phyloP scores from a whole-genome alignment of 53 echinoderm and acorn worm genomes.

The Holothuria scabra region DNA sequence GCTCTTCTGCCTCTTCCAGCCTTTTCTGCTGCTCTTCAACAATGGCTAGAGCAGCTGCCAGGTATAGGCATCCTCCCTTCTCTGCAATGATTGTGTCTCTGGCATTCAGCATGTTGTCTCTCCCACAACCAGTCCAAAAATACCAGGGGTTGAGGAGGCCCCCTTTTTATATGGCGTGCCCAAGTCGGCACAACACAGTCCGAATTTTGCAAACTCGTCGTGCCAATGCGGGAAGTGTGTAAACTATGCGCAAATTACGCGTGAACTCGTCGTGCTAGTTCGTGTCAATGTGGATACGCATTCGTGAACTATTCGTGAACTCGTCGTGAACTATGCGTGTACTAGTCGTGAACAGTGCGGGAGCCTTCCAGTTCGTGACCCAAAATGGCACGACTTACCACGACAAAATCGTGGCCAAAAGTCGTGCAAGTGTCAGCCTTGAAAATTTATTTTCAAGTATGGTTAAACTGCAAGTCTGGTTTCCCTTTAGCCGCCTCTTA shows the following conservation, averaged over 20 bases:
- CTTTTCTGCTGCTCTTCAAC: constrained; percentile 59
- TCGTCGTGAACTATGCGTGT: constrained; percentile 48
- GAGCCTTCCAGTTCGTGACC: constrained; percentile 42
- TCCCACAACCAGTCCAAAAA: not conserved
- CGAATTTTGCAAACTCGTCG: no score
- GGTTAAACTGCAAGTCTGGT: no score
- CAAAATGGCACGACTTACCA: no score
- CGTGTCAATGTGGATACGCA: constrained; percentile 6
- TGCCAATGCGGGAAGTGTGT: constrained; percentile 24
- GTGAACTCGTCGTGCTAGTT: no score
- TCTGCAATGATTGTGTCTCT: constrained; percentile 52
- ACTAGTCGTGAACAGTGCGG: constrained; percentile 49
- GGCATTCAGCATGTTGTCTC: constrained; percentile 20
- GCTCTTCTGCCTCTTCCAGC: no score
- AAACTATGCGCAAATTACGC: constrained; percentile 42
- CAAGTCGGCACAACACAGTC: no score
- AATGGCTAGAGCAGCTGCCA: constrained; percentile 46
- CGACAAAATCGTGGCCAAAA: no score
- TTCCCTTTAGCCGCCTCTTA: no score
- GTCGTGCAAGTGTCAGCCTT: no score
- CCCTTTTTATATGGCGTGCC: constrained; percentile 41
- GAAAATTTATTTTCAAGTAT: no score
- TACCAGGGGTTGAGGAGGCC: constrained; percentile 59
- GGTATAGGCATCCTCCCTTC: constrained; percentile 56
- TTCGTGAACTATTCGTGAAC: constrained; percentile 34